These are phyloP conservation scores for Procambarus clarkii DNA, from an alignment of 1,140 invertebrate species.

Conservation along the genomic window DNA sequence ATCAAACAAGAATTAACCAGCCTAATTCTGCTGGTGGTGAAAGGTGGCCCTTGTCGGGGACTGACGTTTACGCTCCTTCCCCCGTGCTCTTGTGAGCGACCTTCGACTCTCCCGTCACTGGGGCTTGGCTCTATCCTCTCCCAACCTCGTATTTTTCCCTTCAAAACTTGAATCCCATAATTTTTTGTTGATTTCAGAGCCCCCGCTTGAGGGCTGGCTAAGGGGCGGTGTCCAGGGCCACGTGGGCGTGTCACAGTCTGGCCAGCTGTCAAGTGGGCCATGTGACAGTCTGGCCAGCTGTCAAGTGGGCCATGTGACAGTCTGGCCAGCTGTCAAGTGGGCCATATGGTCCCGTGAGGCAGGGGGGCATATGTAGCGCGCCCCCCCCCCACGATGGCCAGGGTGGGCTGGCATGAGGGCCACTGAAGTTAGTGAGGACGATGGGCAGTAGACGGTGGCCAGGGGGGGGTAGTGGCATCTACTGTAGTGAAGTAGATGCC, in stretches of 20 bases:
- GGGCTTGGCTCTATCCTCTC: background rate
- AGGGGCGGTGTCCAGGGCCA: background rate
- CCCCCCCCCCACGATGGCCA: no score
- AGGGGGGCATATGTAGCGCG: no score
- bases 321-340: background rate
- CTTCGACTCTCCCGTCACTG: background rate
- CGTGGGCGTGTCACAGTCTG: background rate
- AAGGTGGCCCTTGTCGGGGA: background rate
- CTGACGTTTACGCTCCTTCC: background rate
- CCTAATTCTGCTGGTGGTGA: constrained; percentile 23
- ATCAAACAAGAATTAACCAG: constrained; percentile 56
- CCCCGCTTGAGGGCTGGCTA: background rate
- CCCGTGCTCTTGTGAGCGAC: no score
- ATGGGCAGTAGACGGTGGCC: no score
- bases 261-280: background rate
- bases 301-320: background rate
- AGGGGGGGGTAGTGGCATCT: no score
- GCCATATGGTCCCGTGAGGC: no score
- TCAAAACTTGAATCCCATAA: constrained; percentile 35
- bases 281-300: no score
- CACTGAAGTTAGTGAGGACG: no score
- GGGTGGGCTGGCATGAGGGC: no score
- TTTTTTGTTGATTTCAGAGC: constrained; percentile 26
- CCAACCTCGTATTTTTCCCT: constrained; percentile 8
- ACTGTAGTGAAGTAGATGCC: no score